Conservation (phyloP, 2,797 vertebrate species). For the Notamacropus eugenii region DNA sequence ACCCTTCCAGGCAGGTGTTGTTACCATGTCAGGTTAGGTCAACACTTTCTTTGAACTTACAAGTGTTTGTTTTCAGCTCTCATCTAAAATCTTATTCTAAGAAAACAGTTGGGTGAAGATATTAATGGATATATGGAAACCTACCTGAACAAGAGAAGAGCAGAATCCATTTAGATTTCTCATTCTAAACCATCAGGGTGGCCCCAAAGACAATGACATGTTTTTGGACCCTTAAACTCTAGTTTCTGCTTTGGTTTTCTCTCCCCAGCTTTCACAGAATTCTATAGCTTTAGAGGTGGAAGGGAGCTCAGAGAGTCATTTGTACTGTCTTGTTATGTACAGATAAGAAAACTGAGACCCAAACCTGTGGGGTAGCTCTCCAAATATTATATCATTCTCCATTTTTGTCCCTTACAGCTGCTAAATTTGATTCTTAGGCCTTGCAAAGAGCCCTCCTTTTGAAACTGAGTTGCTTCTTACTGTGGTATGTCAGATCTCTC, state of each 20-base stretch:
- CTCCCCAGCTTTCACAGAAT: neutral
- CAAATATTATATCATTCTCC: neutral
- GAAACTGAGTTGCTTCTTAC: neutral
- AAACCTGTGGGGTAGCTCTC: neutral
- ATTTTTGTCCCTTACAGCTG: constrained; percentile 36
- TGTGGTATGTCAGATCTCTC: constrained; percentile 36
- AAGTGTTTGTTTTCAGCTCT: neutral
- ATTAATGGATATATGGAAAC: neutral
- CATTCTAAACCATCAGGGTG: neutral
- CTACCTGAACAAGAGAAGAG: neutral
- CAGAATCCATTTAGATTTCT: neutral
- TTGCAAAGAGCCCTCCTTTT: neutral
- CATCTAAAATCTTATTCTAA: neutral
- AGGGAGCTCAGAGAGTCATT: neutral
- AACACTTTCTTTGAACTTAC: neutral
- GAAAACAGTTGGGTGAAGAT: neutral
- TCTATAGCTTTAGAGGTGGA: neutral
- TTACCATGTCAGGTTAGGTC: neutral
- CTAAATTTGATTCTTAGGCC: constrained; percentile 15
- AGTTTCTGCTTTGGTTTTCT: neutral
- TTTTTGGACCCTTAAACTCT: neutral
- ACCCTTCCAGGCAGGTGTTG: neutral
- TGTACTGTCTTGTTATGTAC: neutral
- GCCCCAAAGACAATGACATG: neutral
- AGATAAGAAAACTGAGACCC: neutral